A percentile compares a stretch with the other conserved stretches of the same genome.
phyloP scores from a whole-genome alignment of 2,113 vertebrate genomes.

The Motacilla tschutschensis region DNA sequence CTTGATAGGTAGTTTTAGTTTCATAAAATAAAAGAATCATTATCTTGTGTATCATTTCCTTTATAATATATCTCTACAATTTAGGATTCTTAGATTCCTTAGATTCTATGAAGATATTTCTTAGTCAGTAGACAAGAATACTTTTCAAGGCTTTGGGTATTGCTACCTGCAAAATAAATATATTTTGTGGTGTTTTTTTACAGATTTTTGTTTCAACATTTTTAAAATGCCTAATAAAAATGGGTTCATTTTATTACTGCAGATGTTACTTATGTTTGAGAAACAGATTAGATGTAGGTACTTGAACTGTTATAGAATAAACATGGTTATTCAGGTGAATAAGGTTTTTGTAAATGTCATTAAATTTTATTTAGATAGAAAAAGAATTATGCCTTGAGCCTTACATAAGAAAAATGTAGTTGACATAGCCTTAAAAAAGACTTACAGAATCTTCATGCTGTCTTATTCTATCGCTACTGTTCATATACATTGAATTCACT shows the following conservation, averaged over 20 bases:
- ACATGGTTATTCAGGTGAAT: neutral
- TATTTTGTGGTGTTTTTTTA: neutral
- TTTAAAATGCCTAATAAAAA: neutral
- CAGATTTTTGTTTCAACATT: neutral
- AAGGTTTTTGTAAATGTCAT: neutral
- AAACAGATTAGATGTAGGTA: neutral
- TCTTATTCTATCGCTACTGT: neutral
- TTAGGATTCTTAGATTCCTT: neutral
- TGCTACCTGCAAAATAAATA: neutral
- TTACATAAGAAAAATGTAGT: neutral
- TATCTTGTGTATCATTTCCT: neutral
- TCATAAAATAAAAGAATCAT: neutral
- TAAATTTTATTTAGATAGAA: neutral
- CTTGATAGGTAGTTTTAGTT: neutral
- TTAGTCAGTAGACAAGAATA: neutral
- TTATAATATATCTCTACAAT: neutral
- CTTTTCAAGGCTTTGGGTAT: neutral
- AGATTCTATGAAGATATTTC: neutral
- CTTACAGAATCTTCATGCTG: neutral
- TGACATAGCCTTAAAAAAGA: neutral
- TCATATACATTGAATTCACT: neutral
- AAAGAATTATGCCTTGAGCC: neutral
- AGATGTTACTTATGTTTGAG: neutral
- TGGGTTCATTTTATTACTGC: neutral
- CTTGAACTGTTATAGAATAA: neutral